Evolutionary conservation across 2,113 vertebrate species (phyloP).

Genomic region (Lampris megalopsis): DNA sequence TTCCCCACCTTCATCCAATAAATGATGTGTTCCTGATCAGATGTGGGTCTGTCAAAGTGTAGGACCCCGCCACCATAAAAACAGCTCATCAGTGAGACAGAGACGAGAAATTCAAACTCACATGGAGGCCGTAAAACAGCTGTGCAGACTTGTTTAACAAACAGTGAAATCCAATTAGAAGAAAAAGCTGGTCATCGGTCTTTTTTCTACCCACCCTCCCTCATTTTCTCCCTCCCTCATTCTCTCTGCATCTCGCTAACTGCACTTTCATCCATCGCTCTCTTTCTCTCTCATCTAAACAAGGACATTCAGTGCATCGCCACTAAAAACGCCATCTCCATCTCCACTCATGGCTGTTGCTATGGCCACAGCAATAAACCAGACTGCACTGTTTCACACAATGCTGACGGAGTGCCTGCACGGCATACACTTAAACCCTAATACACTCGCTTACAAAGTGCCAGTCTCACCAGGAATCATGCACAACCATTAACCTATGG

Average conservation of each 20-base stretch:
- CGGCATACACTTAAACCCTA: conserved; percentile 26
- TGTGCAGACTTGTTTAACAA: conserved; percentile 37
- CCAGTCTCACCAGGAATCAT: conserved; percentile 27
- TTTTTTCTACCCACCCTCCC: background rate
- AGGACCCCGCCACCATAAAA: background rate
- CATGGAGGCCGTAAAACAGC: conserved; percentile 27
- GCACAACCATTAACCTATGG: background rate
- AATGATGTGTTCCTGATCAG: background rate
- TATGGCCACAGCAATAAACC: conserved; percentile 80
- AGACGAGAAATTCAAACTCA: conserved; percentile 38
- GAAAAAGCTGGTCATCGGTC: conserved; percentile 31
- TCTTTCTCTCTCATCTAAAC: conserved; percentile 53
- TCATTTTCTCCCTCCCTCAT: background rate
- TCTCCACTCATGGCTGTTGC: conserved; percentile 74
- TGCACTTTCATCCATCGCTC: conserved; percentile 39
- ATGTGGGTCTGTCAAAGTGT: conserved; percentile 12
- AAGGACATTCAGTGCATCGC: conserved; percentile 70
- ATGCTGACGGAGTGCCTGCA: conserved; percentile 39
- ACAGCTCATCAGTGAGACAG: conserved; percentile 12
- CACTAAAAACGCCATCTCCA: conserved; percentile 57
- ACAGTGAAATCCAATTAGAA: conserved; percentile 39
- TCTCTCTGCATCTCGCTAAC: conserved; percentile 19
- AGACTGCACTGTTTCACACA: conserved; percentile 44
- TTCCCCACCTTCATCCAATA: background rate
- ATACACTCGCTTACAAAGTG: conserved; percentile 17